These are phyloP conservation scores for Lochmaea capreae DNA, from an alignment of 2,888 invertebrate species.

Conservation along the genomic window DNA sequence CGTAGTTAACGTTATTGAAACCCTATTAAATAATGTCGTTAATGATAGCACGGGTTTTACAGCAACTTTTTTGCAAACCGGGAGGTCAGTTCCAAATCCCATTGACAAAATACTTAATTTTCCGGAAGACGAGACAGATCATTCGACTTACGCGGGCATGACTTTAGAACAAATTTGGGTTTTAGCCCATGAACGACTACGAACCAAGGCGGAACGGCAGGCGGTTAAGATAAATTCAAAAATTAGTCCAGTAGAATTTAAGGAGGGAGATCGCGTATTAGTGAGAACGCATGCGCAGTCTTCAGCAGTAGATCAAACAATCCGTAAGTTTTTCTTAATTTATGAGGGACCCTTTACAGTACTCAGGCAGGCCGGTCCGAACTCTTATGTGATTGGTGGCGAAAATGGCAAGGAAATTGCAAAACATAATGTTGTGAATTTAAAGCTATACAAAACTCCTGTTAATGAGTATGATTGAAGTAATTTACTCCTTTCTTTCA, in stretches of 20 bases:
- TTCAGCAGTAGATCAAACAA: constrained; percentile 3
- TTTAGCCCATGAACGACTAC: constrained; percentile 3
- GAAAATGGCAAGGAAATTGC: background rate
- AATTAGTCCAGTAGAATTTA: background rate
- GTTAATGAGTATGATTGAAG: too few species aligned
- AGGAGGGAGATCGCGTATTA: constrained; percentile 10
- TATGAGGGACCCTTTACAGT: constrained; percentile 19
- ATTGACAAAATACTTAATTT: too few species aligned
- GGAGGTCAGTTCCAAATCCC: too few species aligned
- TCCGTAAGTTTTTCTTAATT: constrained; percentile 10
- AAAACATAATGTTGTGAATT: constrained; percentile 16
- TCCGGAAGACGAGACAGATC: too few species aligned
- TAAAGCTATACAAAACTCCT: background rate
- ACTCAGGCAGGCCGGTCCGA: constrained; percentile 12
- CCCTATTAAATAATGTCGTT: background rate
- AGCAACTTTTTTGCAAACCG: background rate
- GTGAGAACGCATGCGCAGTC: too few species aligned
- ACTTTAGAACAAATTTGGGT: constrained; percentile 13
- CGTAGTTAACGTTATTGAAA: background rate
- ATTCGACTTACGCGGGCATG: background rate
- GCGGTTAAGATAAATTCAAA: background rate
- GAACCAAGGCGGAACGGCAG: constrained; percentile 18
- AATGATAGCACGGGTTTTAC: background rate
- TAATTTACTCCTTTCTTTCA: too few species aligned
- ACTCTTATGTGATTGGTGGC: constrained; percentile 9